Conservation (phyloP, 1,140 invertebrate species). For the Monomorium pharaonis region DNA sequence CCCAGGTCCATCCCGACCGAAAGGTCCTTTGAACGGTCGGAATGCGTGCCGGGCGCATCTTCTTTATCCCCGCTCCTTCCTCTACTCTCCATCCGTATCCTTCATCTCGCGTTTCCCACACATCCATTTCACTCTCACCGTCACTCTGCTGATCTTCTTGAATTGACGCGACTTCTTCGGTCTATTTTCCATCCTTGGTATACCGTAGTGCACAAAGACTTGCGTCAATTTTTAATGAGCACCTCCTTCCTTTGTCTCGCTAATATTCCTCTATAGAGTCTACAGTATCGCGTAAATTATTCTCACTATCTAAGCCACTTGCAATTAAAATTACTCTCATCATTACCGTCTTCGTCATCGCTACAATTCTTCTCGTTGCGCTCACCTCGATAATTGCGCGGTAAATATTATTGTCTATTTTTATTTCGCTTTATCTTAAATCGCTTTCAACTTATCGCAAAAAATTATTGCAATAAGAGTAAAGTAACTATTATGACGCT, state of each 20-base stretch:
- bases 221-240: neutral
- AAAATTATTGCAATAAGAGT: neutral
- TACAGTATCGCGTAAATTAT: slow-evolving; percentile 45
- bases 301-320: neutral
- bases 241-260: slow-evolving; percentile 1
- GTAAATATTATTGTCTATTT: neutral
- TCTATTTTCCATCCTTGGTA: neutral
- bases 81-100: neutral
- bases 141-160: neutral
- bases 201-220: neutral
- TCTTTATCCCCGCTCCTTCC: slow-evolving; percentile 42
- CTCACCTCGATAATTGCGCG: neutral
- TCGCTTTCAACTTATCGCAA: neutral
- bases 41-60: slow-evolving; percentile 55
- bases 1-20: slow-evolving; percentile 30
- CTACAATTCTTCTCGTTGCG: neutral
- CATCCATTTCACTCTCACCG: slow-evolving; percentile 32
- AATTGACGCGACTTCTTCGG: neutral
- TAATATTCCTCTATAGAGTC: slow-evolving; percentile 24
- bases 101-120: slow-evolving; percentile 22
- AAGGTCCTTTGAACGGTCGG: slow-evolving; percentile 49
- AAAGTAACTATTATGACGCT: neutral
- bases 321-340: slow-evolving; percentile 25
- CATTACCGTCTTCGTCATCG: slow-evolving; percentile 1
- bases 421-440: neutral